A percentile compares a stretch with the other conserved stretches of the same genome.
Evolutionary conservation across 92 coral and sea anemone species (phyloP).

Genomic region (Heliopora coerulea): DNA sequence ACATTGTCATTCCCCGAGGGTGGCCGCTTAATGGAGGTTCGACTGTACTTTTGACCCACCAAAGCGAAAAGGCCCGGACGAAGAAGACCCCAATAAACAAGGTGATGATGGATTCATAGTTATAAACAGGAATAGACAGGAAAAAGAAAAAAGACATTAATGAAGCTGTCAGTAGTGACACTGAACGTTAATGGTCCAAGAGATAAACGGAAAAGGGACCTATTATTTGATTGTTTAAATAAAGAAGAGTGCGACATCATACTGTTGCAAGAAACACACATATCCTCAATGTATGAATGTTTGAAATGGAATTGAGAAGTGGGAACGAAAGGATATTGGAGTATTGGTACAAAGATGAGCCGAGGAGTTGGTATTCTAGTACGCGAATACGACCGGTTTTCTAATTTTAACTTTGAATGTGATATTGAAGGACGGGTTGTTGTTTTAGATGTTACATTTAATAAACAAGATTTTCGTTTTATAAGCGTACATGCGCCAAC

Average conservation of each 20-base stretch:
- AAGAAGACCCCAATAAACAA: neutral
- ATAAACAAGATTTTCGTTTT: neutral
- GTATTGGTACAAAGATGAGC: neutral
- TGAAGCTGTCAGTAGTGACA: neutral
- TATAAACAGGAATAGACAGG: neutral
- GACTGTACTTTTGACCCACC: too few relatives aligned
- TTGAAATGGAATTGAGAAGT: conserved; percentile 25
- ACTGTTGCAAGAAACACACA: conserved; percentile 38
- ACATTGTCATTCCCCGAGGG: too few relatives aligned
- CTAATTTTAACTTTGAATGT: neutral
- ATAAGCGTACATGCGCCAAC: conserved; percentile 46
- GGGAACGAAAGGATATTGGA: conserved; percentile 15
- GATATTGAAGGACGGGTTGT: conserved; percentile 4
- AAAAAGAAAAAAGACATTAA: neutral
- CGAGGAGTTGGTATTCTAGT: conserved; percentile 11
- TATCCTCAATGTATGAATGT: conserved; percentile 7
- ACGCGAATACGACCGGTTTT: neutral
- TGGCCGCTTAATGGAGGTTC: too few relatives aligned
- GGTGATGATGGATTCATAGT: neutral
- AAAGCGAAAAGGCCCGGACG: neutral
- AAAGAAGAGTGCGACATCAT: conserved; percentile 1
- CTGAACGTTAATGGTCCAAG: conserved; percentile 35
- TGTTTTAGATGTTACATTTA: neutral
- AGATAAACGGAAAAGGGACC: conserved; percentile 5
- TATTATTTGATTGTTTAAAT: conserved; percentile 11